Evolutionary conservation across 2,797 vertebrate genomes (phyloP).

Genomic region (Rachycentron canadum): DNA sequence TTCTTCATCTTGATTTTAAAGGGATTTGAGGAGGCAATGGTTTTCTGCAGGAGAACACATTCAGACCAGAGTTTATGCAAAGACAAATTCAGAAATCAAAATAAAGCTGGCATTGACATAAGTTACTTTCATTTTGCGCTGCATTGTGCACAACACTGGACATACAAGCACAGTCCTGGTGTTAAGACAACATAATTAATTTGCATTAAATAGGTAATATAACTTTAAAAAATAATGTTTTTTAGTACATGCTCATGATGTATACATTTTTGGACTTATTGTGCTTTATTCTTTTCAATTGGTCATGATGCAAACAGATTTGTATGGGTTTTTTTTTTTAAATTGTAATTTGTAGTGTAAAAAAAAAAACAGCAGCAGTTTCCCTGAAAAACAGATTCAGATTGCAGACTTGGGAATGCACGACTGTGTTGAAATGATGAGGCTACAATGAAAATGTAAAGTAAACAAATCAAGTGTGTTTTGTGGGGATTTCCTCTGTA

Average conservation of each 20-base stretch:
- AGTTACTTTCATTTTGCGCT: not conserved
- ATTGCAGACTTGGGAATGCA: not conserved
- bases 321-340: not conserved
- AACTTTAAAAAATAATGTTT: not conserved
- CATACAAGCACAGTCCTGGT: not conserved
- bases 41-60: conserved; percentile 69
- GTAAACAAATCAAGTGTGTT: conserved; percentile 27
- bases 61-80: not conserved
- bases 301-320: not conserved
- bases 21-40: conserved; percentile 57
- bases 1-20: conserved; percentile 79
- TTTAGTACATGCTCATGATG: not conserved
- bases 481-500: not conserved
- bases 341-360: not conserved
- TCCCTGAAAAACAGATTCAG: not conserved
- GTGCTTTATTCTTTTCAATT: not conserved
- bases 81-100: not conserved
- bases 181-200: not conserved
- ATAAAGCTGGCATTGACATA: not conserved
- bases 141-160: not conserved
- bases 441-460: conserved; percentile 8
- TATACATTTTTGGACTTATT: not conserved
- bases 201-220: not conserved
- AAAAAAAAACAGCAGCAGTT: conserved; percentile 2
- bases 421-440: conserved; percentile 18